These are phyloP conservation scores for Achlya flavicornis DNA, from an alignment of 2,888 invertebrate genomes.

Conservation along the genomic window DNA sequence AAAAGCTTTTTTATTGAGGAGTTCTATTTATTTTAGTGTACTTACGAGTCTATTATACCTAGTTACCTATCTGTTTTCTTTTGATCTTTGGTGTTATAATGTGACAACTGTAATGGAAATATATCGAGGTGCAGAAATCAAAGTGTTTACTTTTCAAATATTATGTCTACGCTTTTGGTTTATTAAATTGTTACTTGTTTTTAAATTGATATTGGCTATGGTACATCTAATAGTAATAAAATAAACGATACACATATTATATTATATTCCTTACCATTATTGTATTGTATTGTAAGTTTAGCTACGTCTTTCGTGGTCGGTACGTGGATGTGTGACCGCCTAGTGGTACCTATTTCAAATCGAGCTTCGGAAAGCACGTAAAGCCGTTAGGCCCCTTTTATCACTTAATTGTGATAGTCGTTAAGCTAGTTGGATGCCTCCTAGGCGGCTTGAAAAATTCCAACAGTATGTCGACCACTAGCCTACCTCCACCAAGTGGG, in stretches of 20 bases:
- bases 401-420: too few relatives aligned
- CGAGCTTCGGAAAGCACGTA: too few relatives aligned
- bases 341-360: too few relatives aligned
- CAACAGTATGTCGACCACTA: too few relatives aligned
- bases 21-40: constrained; percentile 21
- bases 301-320: too few relatives aligned
- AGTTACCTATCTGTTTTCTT: constrained; percentile 16
- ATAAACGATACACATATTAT: background rate
- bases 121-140: background rate
- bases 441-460: too few relatives aligned
- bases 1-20: constrained; percentile 34
- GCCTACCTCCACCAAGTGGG: too few relatives aligned
- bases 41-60: constrained; percentile 21
- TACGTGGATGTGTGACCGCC: too few relatives aligned
- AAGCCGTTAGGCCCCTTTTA: too few relatives aligned
- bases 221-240: background rate
- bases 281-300: too few relatives aligned
- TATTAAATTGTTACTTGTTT: background rate
- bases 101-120: constrained; percentile 5
- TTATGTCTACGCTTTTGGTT: background rate
- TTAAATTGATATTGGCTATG: background rate
- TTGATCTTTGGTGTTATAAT: constrained; percentile 5
- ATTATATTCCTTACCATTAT: too few relatives aligned
- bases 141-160: constrained; percentile 11
- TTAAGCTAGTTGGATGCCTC: too few relatives aligned